phyloP scores from a whole-genome alignment of 1,140 invertebrate genomes.

The Sogatella furcifera region DNA sequence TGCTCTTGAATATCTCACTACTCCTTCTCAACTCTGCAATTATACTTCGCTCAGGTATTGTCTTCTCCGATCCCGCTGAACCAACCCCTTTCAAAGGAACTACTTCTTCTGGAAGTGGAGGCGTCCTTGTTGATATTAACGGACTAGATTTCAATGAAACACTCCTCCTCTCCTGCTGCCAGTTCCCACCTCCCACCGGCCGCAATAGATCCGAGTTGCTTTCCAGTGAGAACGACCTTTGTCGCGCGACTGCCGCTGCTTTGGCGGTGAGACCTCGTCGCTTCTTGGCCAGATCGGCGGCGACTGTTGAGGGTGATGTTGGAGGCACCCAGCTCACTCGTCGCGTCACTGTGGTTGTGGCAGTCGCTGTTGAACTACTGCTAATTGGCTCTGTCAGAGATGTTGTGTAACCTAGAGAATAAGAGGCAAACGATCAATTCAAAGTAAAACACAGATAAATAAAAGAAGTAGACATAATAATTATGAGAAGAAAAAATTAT shows the following conservation, averaged over 20 bases:
- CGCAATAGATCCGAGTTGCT: conserved; percentile 26
- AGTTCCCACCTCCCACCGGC: not conserved
- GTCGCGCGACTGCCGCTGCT: conserved; percentile 29
- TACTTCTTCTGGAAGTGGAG: not conserved
- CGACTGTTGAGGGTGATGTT: conserved; percentile 16
- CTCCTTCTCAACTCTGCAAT: conserved; percentile 34
- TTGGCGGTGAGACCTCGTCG: conserved; percentile 11
- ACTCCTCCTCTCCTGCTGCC: conserved; percentile 27
- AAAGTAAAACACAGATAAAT: no score
- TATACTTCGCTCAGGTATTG: conserved; percentile 25
- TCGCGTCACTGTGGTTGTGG: conserved; percentile 12
- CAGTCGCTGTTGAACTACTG: not conserved
- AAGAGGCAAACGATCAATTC: no score
- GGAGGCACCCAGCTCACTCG: conserved; percentile 29
- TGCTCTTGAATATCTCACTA: conserved; percentile 35
- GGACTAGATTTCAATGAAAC: conserved; percentile 32
- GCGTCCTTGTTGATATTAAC: conserved; percentile 19
- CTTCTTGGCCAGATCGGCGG: conserved; percentile 15
- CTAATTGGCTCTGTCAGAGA: not conserved
- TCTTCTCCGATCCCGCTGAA: not conserved
- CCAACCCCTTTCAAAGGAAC: not conserved
- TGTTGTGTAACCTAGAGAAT: not conserved
- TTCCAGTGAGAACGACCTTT: conserved; percentile 34
- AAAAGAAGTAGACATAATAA: no score
- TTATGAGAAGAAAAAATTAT: no score